Evolutionary conservation across 1,140 invertebrate genomes (phyloP), one percentile per base, ranked within the genome.

Genomic region (Drosophila varians): DNA sequence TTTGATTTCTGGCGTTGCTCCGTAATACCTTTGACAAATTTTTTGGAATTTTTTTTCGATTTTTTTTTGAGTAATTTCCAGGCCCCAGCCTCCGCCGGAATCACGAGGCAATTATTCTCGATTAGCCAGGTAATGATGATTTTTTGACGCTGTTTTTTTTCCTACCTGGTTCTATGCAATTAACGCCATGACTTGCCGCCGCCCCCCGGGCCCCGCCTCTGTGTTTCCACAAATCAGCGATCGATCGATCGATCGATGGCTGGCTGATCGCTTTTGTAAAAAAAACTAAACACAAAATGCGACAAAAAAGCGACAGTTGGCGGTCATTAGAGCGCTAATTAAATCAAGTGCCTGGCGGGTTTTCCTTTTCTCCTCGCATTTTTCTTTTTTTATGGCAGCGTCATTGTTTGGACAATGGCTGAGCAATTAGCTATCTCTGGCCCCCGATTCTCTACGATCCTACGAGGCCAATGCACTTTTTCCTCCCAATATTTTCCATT

Each of bases 401-500:
- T 86, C 80, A 86, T 87, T 86, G 73, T 86, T 87, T 87, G 73
- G 68, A 80, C 80, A 86, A 87, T 62, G 62, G 83, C 82, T 76
- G 40, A 73, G 72, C 75, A 84, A 84, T 84, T 84, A 84, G 80
- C 55, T 23, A 18, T 18, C 36, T 7, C n/a, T 42, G 38, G 57
- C 54, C 57, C 52, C 49, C 62, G 23, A 42, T 11, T n/a, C 12
- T 34, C 12, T 26, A 19, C 12, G 2, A 14, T 18, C 36, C 11
- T 26, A 3, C 34, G 8, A 23, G 69, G 70, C 70, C 69, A 72
- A 72, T 71, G 69, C 18, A 72, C 69, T 71, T 36, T 5, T 16
- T 7, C 1, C n/a, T n/a, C n/a, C n/a, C n/a, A n/a, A 1, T 2
- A 40, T 36, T 36, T 38, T 12, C n/a, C 38, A 7, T 6, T 40